Evolutionary conservation across 2,797 vertebrate species (phyloP).

Genomic region (Sylvilagus floridanus): DNA sequence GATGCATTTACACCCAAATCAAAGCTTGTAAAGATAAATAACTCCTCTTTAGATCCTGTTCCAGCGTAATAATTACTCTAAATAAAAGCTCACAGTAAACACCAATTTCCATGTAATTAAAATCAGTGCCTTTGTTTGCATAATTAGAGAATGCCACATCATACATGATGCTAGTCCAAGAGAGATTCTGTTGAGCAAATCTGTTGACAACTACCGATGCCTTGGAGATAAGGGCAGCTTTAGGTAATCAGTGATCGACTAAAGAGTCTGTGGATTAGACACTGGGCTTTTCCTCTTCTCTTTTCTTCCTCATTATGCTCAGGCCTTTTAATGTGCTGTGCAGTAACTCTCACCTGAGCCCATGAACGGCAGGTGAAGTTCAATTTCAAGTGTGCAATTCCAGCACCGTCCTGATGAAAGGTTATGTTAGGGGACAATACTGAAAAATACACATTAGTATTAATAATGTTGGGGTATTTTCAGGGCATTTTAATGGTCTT

Average conservation of each 20-base stretch:
- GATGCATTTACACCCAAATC: constrained; percentile 45
- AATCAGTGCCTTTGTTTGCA: constrained; percentile 65
- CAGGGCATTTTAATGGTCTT: neutral
- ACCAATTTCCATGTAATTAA: constrained; percentile 68
- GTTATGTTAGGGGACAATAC: neutral
- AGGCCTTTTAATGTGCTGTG: neutral
- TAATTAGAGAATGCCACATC: constrained; percentile 17
- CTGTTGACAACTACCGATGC: neutral
- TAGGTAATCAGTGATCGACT: neutral
- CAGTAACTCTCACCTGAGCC: neutral
- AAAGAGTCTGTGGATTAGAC: neutral
- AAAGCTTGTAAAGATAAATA: constrained; percentile 57
- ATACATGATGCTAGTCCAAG: constrained; percentile 10
- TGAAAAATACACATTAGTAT: neutral
- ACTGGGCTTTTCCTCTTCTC: neutral
- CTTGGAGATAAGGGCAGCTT: neutral
- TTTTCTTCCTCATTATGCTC: neutral
- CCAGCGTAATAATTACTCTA: constrained; percentile 60
- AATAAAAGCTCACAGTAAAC: constrained; percentile 65
- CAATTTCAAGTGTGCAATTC: neutral
- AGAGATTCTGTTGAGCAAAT: constrained; percentile 23
- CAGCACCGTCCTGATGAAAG: neutral
- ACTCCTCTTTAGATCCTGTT: constrained; percentile 36
- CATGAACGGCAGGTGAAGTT: neutral
- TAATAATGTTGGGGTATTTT: neutral